Evolutionary conservation across 2,888 invertebrate species (phyloP), one percentile per base, ranked within the genome.

Genomic region (Linnaemya tessellans): DNA sequence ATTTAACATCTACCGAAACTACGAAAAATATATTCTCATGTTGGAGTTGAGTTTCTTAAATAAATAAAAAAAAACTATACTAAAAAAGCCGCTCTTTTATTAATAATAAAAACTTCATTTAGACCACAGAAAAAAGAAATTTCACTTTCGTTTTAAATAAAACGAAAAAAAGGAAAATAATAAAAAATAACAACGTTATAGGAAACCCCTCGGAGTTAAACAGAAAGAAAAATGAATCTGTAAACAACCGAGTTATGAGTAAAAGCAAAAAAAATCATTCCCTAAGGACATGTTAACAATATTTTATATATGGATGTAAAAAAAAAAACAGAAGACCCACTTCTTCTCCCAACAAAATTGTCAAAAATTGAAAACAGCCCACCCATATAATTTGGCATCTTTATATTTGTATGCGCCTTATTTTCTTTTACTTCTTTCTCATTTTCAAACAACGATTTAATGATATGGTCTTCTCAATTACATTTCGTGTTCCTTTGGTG

Each of bases 201-300:
- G 84, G 84, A 82, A 81, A 75, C 84, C 84, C 84, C 84, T 85
- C 79, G 81, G 84, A 81, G 84, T 79, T 79, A 41, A 56, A 35
- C 43, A 74, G 41, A 62, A 65, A 46, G 25, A 64, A 73, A 60
- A 58, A 60, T 43, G 25, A 46, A 58, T 62, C 60, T 60, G 41
- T 41, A 9, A 67, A 58, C 49, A 68, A 54, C 20, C 70, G 22
- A 70, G 46, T 46, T 56, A 54, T 13, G 18, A 51, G 15, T 13
- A 20, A 30, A 58, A 65, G 20, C 13, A 70, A 84, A 58, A 67
- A n/a, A 20, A 54, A 46, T 56, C 60, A 70, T 25, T 85, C 84
- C 84, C 81, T 85, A 81, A 85, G 84, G 84, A 85, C 79, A 85
- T 60, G 84, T 85, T 85, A 70, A 68, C 73, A 81, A 79, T 82